Base-by-base conservation (phyloP, 2,888 invertebrate genomes). In the Rhodophaea formosa region DNA sequence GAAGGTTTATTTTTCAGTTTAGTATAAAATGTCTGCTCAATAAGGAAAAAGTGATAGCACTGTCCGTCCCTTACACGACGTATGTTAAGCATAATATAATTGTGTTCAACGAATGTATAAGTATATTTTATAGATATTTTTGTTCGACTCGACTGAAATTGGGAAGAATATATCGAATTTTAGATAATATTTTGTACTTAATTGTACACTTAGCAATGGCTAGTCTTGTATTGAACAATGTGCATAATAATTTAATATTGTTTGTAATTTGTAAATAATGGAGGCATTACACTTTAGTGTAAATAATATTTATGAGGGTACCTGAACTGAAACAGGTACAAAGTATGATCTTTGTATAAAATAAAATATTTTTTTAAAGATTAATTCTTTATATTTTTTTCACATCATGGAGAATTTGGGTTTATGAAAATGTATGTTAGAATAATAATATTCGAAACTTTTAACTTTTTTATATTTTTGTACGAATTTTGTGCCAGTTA, bases 401-500 rank as follows among this genome's bases (percentile, higher is more conserved):
- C 51, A 57, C 17, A 7, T n/a, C 12, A 8, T 53, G 6, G 16
- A 8, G 2, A 14, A 44, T 17, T 8, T 44, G 14, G 17, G 29
- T 23, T 17, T 17, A 10, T 5, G 29, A 49, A 29, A 30, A 14
- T 29, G 2, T 2, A 23, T 12, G 12, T 39, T 39, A 39, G 39
- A n/a, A 8, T 12, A 12, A 35, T 39, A 39, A 39, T 12, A 12
- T 39, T 12, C 10, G n/a, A 39, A 39, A 6, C n/a, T 3, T 32
- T 12, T 14, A 63, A 57, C 30, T 59, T 61, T 64, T 68, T 66
- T 66, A 66, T 63, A 66, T 71, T 74, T 74, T 76, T 76, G 62
- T 82, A 84, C 76, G 86, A 86, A 85, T 86, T 81, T 82, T 86
- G 87, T 88, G 88, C 88, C 88, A 88, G 88, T 88, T 88, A 86